Evolutionary conservation across 1,140 invertebrate genomes (phyloP), one percentile per base, ranked within the genome.

Genomic region (Stegodyphus mimosarum): DNA sequence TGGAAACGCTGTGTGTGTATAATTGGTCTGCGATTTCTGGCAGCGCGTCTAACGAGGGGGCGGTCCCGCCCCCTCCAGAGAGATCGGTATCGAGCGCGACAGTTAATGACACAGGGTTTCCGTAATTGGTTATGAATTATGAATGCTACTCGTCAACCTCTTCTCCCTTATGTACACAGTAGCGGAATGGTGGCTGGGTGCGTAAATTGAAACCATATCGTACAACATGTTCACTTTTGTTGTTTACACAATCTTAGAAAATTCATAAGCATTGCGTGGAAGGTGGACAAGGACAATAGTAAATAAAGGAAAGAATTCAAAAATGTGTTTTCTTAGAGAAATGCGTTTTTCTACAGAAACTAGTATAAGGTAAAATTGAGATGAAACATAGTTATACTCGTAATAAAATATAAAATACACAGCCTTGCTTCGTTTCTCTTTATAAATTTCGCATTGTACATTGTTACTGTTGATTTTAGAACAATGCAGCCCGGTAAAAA

Each of bases 61-160:
- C 49, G 72, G 18, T 64, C 7, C 5, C 15, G n/a, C 6, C 70
- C 48, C 0, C 70, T 15, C 49, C 7, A 67, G 50, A 78, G 76
- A 78, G 76, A 78, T 78, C 49, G 70, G 67, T 81, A 71, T 72
- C 78, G 18, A 55, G 55, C 63, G 64, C 80, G 71, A 83, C 73
- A 84, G 81, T 84, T 75, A 84, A 84, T 84, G 81, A 84, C 64
- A 75, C 64, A 15, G 63, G 49, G 72, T 67, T 33, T 69, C 63
- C 51, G 71, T 84, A 84, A 84, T 84, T 84, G 81, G 81, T 84
- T 84, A 84, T 84, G 81, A 84, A 84, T 84, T 84, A 84, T 84
- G 81, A 84, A 84, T 75, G 72, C 63, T 52, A 55, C 64, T 60
- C 15, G 55, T 15, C 55, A 60, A 10, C 64, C 64, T 17, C 64